Base-by-base conservation (phyloP, 2,888 invertebrate genomes). In the Drosophila demipolita region DNA sequence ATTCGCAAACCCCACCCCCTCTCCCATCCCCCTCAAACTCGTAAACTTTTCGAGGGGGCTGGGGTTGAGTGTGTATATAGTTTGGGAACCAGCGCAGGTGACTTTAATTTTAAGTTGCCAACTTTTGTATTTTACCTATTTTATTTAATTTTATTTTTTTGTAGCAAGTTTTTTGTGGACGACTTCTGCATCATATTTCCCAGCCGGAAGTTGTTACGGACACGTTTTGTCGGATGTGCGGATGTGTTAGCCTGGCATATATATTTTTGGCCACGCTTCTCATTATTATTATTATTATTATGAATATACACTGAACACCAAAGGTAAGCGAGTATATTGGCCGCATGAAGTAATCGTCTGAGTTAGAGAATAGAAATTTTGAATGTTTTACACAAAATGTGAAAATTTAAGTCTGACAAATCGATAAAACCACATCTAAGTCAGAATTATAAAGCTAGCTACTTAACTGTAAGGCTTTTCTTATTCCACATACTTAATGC, bases 51-150 rank as follows among this genome's bases (percentile, higher is more conserved):
- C 20, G 1, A 33, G 6, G 15, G 35, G 15, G 38, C 11, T 12
- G 26, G 50, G 12, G 36, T 57, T 26, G 35, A 36, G 17, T 54
- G 23, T 26, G 17, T 36, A 26, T 54, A 26, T 84, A 80, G 82
- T 73, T 78, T 89, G 87, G 85, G 89, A 87, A 87, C 77, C 87
- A 78, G 53, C 67, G 89, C 87, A 89, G 87, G 87, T 87, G 87
- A 89, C 87, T 87, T 78, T 80, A 80, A 87, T 74, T 87, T 85
- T 75, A 80, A 87, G 75, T 85, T 85, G 67, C 79, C 81, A 84
- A 83, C 78, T 87, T 87, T 87, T 73, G 66, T 73, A 87, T 84
- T 87, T 78, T 80, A 85, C 77, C 81, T 85, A 82, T 45, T 45
- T 45, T 53, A 38, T 38, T 9, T 38, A 57, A 63, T 72, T 75